Evolutionary conservation across 2,888 invertebrate species (phyloP).

Genomic region (Diachrysia chrysitis): DNA sequence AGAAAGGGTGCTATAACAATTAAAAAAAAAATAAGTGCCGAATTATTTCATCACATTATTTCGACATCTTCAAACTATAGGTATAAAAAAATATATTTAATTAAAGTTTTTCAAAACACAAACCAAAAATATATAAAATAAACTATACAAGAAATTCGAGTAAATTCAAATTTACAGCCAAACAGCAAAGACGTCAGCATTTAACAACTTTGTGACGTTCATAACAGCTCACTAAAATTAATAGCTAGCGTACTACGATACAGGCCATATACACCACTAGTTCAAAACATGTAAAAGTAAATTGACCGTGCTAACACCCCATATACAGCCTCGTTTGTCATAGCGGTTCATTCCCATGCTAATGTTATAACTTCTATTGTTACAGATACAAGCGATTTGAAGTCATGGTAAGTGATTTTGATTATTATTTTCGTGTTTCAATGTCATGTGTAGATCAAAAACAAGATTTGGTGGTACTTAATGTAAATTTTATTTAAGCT

Average conservation of each 20-base stretch:
- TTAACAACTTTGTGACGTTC: slow-evolving; percentile 2
- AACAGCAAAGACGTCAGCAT: background rate
- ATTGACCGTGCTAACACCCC: slow-evolving; percentile 46
- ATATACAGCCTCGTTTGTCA: slow-evolving; percentile 27
- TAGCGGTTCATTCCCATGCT: slow-evolving; percentile 62
- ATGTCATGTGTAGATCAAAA: slow-evolving; percentile 19
- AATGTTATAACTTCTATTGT: slow-evolving; percentile 65
- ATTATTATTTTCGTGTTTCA: slow-evolving; percentile 24
- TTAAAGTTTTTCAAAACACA: too few species aligned
- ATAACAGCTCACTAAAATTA: slow-evolving; percentile 26
- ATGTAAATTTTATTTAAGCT: background rate
- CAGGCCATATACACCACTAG: slow-evolving; percentile 17
- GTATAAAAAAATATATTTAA: too few species aligned
- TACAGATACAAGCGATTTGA: slow-evolving; percentile 59
- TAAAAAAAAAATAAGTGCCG: too few species aligned
- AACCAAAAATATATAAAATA: too few species aligned
- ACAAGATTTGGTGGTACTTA: background rate
- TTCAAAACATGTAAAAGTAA: slow-evolving; percentile 42
- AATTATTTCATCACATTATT: too few species aligned
- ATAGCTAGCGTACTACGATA: background rate
- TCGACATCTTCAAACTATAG: too few species aligned
- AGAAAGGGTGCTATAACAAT: too few species aligned
- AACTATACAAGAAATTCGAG: background rate
- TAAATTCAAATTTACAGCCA: background rate
- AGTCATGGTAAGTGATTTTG: slow-evolving; percentile 64